phyloP scores from a whole-genome alignment of 2,888 invertebrate genomes.

The Leistus spinibarbis region DNA sequence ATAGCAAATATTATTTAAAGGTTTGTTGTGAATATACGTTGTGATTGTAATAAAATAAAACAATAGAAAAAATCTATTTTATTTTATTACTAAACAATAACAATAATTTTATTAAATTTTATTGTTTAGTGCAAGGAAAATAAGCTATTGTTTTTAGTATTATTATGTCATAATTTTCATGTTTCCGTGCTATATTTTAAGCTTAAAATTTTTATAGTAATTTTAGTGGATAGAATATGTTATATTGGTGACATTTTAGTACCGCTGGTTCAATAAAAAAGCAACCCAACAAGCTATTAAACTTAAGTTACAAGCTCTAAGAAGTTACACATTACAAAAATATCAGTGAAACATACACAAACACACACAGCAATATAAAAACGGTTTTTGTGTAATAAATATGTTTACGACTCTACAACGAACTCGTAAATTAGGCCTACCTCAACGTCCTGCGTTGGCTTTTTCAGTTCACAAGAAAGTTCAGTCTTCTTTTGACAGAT shows the following conservation, averaged over 20 bases:
- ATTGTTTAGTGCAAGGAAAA: neutral
- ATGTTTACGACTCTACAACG: constrained; percentile 21
- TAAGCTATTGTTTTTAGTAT: neutral
- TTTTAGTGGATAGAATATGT: neutral
- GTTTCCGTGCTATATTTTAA: neutral
- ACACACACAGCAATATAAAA: neutral
- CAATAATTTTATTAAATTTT: neutral
- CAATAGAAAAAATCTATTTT: neutral
- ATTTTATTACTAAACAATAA: neutral
- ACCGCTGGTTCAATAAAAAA: neutral
- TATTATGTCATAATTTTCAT: neutral
- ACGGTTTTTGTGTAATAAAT: constrained; percentile 27
- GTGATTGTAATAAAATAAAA: neutral
- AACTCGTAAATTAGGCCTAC: constrained; percentile 33
- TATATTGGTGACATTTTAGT: neutral
- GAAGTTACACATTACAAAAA: neutral
- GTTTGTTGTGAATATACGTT: neutral
- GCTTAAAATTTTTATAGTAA: neutral
- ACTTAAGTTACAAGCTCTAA: neutral
- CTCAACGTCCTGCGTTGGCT: constrained; percentile 11
- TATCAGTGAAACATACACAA: neutral
- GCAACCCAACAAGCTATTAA: neutral
- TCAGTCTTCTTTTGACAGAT: neutral
- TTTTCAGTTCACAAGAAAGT: neutral
- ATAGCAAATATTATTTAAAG: neutral